A percentile compares a stretch with the other conserved stretches of the same genome.
Evolutionary conservation across 2,888 invertebrate species (phyloP).

Genomic region (Drosophila antonietae): DNA sequence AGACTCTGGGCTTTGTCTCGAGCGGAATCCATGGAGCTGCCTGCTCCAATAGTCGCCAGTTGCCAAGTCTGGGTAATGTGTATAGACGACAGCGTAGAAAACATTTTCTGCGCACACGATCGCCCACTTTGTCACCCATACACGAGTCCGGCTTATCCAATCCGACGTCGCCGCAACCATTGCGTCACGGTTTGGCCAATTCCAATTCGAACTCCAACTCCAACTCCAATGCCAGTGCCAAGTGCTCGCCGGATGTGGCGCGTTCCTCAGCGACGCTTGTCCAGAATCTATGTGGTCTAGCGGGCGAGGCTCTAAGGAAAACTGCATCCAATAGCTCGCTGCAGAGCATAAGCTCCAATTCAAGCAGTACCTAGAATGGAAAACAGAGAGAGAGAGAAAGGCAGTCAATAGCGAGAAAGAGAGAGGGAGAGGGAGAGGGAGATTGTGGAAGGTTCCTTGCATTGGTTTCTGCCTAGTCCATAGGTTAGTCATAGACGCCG

Average conservation of each 20-base stretch:
- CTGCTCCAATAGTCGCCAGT: constrained; percentile 47
- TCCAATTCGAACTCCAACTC: constrained; percentile 7
- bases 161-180: constrained; percentile 87
- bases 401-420: neutral
- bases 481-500: constrained; percentile 60
- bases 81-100: constrained; percentile 84
- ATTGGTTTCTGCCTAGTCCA: constrained; percentile 64
- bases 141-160: constrained; percentile 90
- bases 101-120: constrained; percentile 85
- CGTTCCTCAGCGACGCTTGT: constrained; percentile 78
- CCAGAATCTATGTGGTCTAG: constrained; percentile 59
- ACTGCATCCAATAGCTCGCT: constrained; percentile 80
- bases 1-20: constrained; percentile 85
- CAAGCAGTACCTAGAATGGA: constrained; percentile 70
- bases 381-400: too few relatives aligned
- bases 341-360: constrained; percentile 81
- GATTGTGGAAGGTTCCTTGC: constrained; percentile 39
- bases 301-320: constrained; percentile 65
- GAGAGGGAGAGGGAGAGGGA: neutral
- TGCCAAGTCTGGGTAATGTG: constrained; percentile 75
- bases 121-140: constrained; percentile 88
- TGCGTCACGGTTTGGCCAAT: constrained; percentile 81
- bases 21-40: constrained; percentile 20
- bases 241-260: constrained; percentile 72
- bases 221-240: constrained; percentile 43